Percentiles rank a stretch among this genome's conserved stretches.
Evolutionary conservation across 2,113 vertebrate genomes (phyloP).

Genomic region (Microtus oregoni): DNA sequence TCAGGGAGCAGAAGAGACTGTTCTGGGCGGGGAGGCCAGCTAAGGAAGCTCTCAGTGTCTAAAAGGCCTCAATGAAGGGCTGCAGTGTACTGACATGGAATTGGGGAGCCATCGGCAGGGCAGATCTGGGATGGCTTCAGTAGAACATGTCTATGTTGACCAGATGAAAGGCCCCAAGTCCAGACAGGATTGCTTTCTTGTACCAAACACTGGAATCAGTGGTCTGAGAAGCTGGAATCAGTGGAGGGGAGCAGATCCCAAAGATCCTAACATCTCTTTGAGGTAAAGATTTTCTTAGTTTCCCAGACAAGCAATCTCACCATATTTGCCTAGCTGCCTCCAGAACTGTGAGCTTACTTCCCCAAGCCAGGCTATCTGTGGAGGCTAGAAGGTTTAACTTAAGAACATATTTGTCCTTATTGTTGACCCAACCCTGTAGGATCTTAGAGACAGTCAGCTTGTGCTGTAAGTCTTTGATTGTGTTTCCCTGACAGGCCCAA

Average conservation of each 20-base stretch:
- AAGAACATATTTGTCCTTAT: neutral
- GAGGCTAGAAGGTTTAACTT: neutral
- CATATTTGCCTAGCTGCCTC: neutral
- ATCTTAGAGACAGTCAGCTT: neutral
- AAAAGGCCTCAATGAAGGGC: neutral
- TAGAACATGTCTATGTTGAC: neutral
- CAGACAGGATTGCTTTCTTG: neutral
- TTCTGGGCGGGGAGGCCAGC: neutral
- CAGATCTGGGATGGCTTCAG: neutral
- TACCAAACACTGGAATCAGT: neutral
- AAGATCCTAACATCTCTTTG: neutral
- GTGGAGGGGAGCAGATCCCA: neutral
- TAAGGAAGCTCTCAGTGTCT: too few species aligned
- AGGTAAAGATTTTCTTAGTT: neutral
- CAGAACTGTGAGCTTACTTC: neutral
- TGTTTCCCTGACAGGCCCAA: neutral
- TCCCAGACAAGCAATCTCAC: neutral
- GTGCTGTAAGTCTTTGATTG: neutral
- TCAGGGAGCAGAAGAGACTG: neutral
- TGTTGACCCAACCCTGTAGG: neutral
- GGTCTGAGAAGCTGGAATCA: neutral
- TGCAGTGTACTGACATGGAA: accelerated
- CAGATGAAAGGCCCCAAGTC: neutral
- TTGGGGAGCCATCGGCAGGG: neutral
- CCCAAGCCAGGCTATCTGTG: neutral